phyloP scores from a whole-genome alignment of 2,888 invertebrate species.

The Galerucella nymphaeae region DNA sequence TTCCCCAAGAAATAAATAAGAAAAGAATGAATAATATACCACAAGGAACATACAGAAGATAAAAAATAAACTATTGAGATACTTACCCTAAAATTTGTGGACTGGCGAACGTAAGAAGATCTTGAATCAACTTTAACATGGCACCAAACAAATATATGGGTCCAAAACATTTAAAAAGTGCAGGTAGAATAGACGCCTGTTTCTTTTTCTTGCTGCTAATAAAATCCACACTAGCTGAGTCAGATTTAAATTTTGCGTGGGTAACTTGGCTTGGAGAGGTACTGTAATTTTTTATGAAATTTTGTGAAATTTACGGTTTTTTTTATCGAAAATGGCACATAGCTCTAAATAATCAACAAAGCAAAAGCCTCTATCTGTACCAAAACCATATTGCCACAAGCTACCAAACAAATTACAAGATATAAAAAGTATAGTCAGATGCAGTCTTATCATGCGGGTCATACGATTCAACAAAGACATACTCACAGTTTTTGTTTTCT shows the following conservation, averaged over 20 bases:
- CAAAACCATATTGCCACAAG: slow-evolving; percentile 3
- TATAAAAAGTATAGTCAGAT: no score
- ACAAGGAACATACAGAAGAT: no score
- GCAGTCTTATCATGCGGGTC: no score
- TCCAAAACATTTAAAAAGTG: slow-evolving; percentile 88
- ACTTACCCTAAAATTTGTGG: slow-evolving; percentile 88
- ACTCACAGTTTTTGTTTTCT: no score
- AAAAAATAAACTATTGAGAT: no score
- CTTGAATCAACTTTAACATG: slow-evolving; percentile 83
- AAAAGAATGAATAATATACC: no score
- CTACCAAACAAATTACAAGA: not conserved
- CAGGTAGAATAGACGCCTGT: slow-evolving; percentile 84
- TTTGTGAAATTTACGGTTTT: not conserved
- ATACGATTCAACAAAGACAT: no score
- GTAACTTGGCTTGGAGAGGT: slow-evolving; percentile 56
- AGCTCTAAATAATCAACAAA: slow-evolving; percentile 27
- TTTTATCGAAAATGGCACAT: slow-evolving; percentile 9
- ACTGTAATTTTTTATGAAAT: slow-evolving; percentile 17
- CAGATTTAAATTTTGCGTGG: slow-evolving; percentile 76
- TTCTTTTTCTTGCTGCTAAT: slow-evolving; percentile 75
- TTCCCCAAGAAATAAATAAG: no score
- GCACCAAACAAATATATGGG: slow-evolving; percentile 88
- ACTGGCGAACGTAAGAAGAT: slow-evolving; percentile 87
- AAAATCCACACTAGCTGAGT: slow-evolving; percentile 79
- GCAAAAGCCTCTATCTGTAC: slow-evolving; percentile 5